These are phyloP conservation scores for Acheta domesticus DNA, from an alignment of 2,888 invertebrate genomes.

Conservation along the genomic window DNA sequence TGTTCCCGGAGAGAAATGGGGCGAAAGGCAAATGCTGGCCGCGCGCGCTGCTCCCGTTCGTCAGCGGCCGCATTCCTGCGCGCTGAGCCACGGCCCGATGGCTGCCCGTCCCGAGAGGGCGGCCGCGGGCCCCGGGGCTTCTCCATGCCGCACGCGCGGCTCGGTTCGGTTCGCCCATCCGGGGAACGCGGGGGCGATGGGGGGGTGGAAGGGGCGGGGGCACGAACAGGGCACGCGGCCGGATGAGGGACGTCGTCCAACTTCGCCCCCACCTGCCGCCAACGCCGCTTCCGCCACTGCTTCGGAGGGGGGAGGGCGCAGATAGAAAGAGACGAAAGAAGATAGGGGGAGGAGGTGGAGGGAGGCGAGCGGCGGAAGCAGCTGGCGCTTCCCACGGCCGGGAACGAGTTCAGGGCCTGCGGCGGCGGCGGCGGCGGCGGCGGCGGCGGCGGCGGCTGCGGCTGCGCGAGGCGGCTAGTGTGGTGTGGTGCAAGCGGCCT, in stretches of 20 bases:
- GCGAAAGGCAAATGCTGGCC: no score
- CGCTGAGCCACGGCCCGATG: no score
- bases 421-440: conserved; percentile 34
- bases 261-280: not conserved
- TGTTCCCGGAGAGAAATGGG: no score
- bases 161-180: not conserved
- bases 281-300: conserved; percentile 18
- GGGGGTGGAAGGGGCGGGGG: not conserved
- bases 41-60: no score
- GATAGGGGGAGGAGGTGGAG: conserved; percentile 34
- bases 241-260: not conserved
- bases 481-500: not conserved
- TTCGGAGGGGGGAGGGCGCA: conserved; percentile 39
- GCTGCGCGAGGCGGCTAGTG: conserved; percentile 36
- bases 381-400: conserved; percentile 29
- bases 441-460: conserved; percentile 36
- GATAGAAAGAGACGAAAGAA: conserved; percentile 41
- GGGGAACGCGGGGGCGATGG: no score
- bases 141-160: not conserved
- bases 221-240: not conserved
- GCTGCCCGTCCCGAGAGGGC: no score
- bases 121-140: not conserved
- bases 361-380: conserved; percentile 26
- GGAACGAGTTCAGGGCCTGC: conserved; percentile 24
- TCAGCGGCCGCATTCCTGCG: no score